These are phyloP conservation scores for Pipra filicauda DNA, from an alignment of 2,113 vertebrate genomes.

Conservation along the genomic window DNA sequence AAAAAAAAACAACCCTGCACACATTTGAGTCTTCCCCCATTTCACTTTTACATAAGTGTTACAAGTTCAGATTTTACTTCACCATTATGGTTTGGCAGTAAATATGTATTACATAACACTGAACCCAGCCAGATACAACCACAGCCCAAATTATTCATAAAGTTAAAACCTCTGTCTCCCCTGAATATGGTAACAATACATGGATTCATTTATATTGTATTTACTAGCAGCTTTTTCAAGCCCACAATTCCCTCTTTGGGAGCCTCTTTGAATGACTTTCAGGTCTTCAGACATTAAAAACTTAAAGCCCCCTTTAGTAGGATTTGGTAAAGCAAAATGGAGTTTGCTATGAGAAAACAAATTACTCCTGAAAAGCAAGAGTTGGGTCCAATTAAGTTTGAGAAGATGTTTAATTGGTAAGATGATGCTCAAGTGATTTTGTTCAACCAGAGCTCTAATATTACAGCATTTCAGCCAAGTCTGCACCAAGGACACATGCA, in stretches of 20 bases:
- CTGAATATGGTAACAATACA: neutral
- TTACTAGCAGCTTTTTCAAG: neutral
- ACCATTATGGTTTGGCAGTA: neutral
- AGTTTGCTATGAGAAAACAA: neutral
- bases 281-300: neutral
- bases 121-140: neutral
- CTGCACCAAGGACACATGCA: neutral
- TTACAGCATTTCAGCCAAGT: neutral
- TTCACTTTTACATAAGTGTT: neutral
- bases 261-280: neutral
- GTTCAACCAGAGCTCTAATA: neutral
- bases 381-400: neutral
- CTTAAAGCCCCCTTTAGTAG: neutral
- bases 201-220: neutral
- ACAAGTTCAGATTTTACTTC: neutral
- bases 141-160: neutral
- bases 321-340: neutral
- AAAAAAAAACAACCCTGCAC: neutral
- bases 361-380: neutral
- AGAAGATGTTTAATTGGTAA: neutral
- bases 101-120: neutral
- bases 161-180: neutral
- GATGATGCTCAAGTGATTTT: neutral
- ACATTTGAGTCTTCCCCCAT: neutral
- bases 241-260: neutral